Conservation (phyloP, 1,140 invertebrate species). For the Pseudomyrmex flavicornis region DNA sequence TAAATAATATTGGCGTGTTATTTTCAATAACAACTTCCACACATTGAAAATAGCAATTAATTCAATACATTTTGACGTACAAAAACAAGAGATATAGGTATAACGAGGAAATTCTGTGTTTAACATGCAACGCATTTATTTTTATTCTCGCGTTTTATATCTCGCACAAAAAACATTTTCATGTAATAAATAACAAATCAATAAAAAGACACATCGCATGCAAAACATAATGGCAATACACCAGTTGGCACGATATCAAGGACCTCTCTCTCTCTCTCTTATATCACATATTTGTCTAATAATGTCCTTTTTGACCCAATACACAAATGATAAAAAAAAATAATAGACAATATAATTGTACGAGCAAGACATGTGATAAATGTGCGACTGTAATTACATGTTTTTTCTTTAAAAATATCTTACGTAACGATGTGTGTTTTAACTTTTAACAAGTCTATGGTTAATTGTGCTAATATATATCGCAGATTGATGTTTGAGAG, state of each 20-base stretch:
- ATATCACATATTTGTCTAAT: no score
- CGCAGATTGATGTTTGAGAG: conserved; percentile 68
- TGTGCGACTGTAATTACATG: background rate
- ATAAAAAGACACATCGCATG: conserved; percentile 23
- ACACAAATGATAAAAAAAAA: no score
- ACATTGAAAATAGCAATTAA: background rate
- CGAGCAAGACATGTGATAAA: no score
- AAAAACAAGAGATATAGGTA: background rate
- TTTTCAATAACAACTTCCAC: background rate
- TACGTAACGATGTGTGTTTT: background rate
- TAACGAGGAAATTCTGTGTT: background rate
- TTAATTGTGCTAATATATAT: conserved; percentile 67
- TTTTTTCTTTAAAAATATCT: conserved; percentile 3
- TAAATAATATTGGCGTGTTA: conserved; percentile 79
- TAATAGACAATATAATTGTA: no score
- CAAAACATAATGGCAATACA: conserved; percentile 75
- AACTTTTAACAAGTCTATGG: conserved; percentile 47
- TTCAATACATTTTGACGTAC: background rate
- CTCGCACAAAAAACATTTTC: conserved; percentile 28
- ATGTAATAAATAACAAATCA: conserved; percentile 1
- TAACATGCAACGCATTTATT: background rate
- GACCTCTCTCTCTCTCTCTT: background rate
- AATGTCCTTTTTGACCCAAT: background rate
- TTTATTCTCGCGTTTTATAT: background rate
- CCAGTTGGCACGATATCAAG: conserved; percentile 72